Evolutionary conservation across 2,888 invertebrate species (phyloP).

Genomic region (Aspidiotus destructor): DNA sequence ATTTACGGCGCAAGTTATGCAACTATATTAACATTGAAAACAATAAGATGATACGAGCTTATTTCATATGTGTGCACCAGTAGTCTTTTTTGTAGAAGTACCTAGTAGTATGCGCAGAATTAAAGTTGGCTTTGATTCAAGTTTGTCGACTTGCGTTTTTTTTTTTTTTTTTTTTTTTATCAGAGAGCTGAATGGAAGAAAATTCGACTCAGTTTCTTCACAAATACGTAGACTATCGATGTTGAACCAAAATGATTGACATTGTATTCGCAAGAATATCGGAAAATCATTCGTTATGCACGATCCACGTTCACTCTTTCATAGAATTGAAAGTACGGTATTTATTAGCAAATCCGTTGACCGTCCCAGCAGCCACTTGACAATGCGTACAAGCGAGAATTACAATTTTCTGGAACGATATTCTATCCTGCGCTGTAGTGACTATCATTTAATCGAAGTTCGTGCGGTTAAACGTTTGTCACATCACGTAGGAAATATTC

Average conservation of each 20-base stretch:
- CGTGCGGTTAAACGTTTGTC: conserved; percentile 29
- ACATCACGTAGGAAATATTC: conserved; percentile 23
- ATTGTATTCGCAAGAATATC: conserved; percentile 22
- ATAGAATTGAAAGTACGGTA: conserved; percentile 23
- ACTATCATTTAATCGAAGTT: conserved; percentile 19
- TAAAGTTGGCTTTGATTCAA: too few species aligned
- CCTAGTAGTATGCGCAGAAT: too few species aligned
- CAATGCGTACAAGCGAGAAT: conserved; percentile 28
- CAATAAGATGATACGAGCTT: too few species aligned
- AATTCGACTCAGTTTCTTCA: too few species aligned
- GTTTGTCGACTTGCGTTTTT: too few species aligned
- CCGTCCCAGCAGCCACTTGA: conserved; percentile 14
- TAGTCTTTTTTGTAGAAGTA: too few species aligned
- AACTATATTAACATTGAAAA: too few species aligned
- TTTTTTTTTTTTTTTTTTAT: too few species aligned
- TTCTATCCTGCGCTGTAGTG: conserved; percentile 4
- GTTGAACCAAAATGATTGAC: background rate
- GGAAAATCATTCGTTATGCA: conserved; percentile 31
- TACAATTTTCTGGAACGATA: conserved; percentile 25
- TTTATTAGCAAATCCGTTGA: conserved; percentile 13
- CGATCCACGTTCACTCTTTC: conserved; percentile 14
- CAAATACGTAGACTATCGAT: too few species aligned
- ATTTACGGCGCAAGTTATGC: too few species aligned
- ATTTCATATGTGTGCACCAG: too few species aligned
- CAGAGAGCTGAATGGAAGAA: too few species aligned